These are phyloP conservation scores for Sphaerodactylus townsendi DNA, from an alignment of 2,113 vertebrate genomes.

Conservation along the genomic window DNA sequence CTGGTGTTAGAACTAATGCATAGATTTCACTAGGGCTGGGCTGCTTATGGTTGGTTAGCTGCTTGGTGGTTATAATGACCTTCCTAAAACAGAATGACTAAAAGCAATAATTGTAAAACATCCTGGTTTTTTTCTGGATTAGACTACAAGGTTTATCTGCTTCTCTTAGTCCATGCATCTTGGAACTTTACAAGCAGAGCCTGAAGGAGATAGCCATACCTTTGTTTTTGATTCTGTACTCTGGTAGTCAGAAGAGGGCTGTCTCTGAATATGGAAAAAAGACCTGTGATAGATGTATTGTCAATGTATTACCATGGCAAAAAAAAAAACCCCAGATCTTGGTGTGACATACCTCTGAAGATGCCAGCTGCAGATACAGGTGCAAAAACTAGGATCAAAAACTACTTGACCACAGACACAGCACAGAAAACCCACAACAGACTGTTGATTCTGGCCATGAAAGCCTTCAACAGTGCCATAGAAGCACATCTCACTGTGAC, in stretches of 20 bases:
- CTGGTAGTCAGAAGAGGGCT: not conserved
- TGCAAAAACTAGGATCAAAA: no score
- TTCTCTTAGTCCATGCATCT: not conserved
- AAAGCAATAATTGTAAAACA: not conserved
- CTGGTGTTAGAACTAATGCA: not conserved
- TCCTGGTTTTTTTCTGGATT: not conserved
- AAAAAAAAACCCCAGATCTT: no score
- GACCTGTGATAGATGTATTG: no score
- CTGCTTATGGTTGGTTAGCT: not conserved
- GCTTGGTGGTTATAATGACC: not conserved
- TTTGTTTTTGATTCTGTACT: not conserved
- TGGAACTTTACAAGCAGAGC: not conserved
- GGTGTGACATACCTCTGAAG: no score
- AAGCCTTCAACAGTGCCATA: no score
- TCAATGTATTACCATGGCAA: no score
- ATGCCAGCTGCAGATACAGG: no score
- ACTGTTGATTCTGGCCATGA: no score
- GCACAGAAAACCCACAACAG: no score
- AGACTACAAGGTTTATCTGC: not conserved
- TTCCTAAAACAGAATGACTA: not conserved
- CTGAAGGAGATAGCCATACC: not conserved
- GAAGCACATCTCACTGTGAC: no score
- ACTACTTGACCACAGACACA: no score
- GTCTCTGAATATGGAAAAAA: not conserved
- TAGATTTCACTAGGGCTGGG: not conserved